Evolutionary conservation across 2,888 invertebrate species (phyloP).

Genomic region (Drosophila incognita): DNA sequence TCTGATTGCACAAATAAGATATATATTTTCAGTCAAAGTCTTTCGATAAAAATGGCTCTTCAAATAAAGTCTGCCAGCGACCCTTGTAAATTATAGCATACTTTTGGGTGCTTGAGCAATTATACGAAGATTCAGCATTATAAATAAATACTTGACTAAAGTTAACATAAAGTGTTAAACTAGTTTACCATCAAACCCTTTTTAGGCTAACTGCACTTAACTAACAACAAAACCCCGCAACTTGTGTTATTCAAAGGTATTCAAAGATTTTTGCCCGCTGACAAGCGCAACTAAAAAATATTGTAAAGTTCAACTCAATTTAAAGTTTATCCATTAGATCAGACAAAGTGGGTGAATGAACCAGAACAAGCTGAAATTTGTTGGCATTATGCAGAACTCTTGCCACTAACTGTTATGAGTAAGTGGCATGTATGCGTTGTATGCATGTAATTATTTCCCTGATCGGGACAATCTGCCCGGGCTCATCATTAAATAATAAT

Average conservation of each 20-base stretch:
- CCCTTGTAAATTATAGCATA: constrained; percentile 10
- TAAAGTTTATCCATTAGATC: constrained; percentile 41
- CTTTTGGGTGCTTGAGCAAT: constrained; percentile 30
- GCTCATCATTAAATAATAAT: constrained; percentile 81
- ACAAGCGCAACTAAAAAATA: constrained; percentile 8
- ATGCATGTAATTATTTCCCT: constrained; percentile 55
- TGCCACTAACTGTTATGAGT: constrained; percentile 18
- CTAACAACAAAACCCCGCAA: not conserved
- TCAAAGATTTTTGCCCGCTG: not conserved
- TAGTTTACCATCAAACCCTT: not conserved
- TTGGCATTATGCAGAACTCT: not conserved
- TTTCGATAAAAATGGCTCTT: not conserved
- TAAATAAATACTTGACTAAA: not conserved
- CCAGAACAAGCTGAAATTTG: not conserved
- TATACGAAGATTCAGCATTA: not conserved
- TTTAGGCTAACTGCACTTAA: not conserved
- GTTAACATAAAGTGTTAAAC: not conserved
- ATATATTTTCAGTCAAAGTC: not conserved
- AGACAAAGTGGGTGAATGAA: constrained; percentile 31
- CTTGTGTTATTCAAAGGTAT: not conserved
- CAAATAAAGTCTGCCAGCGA: not conserved
- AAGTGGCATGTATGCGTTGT: constrained; percentile 15
- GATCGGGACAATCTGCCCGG: constrained; percentile 55
- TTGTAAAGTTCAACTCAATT: constrained; percentile 23
- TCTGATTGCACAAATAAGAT: not conserved